A percentile compares a stretch with the other conserved stretches of the same genome.
These are phyloP conservation scores for Eremophila alpestris DNA, from an alignment of 2,797 vertebrate genomes.

Conservation along the genomic window DNA sequence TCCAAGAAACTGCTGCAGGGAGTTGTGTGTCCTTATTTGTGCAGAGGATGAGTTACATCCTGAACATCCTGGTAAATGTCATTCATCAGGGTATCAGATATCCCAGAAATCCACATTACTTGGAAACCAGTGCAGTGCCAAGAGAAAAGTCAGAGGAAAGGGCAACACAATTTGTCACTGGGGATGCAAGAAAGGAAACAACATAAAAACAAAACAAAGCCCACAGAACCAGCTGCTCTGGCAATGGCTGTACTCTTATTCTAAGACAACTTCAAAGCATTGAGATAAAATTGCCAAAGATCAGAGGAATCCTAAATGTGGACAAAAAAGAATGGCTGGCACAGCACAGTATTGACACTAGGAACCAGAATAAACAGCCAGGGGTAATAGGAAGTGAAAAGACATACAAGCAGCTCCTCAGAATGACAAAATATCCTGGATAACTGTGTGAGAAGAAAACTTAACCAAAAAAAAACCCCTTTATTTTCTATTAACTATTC, in stretches of 20 bases:
- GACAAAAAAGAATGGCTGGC: background rate
- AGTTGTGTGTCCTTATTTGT: background rate
- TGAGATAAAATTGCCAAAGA: background rate
- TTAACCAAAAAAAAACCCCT: background rate
- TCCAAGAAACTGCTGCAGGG: background rate
- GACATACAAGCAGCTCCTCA: background rate
- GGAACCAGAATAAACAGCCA: background rate
- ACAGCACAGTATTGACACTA: background rate
- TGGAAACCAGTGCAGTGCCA: background rate
- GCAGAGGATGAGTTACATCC: background rate
- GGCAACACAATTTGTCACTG: background rate
- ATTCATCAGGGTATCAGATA: background rate
- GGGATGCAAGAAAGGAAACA: background rate
- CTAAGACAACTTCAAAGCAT: background rate
- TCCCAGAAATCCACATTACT: background rate
- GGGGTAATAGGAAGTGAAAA: background rate
- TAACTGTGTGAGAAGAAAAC: background rate
- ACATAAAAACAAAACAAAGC: background rate
- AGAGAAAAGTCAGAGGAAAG: background rate
- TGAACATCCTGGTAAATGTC: background rate
- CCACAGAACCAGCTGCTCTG: background rate
- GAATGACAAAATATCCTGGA: background rate
- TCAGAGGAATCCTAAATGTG: background rate
- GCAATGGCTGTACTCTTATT: background rate
- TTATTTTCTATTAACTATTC: background rate